Evolutionary conservation across 2,113 vertebrate genomes (phyloP).

Genomic region (Emydocephalus ijimae): DNA sequence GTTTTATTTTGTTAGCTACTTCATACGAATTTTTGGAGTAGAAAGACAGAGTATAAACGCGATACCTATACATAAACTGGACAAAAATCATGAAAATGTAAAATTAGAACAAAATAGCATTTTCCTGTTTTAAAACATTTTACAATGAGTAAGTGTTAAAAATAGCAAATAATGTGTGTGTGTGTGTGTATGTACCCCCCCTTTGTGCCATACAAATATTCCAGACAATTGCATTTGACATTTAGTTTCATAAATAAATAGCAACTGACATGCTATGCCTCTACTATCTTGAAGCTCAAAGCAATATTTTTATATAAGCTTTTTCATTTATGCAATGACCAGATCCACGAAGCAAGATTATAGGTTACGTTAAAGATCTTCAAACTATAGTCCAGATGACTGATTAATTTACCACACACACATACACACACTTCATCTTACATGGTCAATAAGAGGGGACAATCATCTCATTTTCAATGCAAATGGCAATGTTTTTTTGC

Average conservation of each 20-base stretch:
- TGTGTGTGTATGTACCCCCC: not conserved
- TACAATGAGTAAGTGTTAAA: not conserved
- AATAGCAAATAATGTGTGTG: not conserved
- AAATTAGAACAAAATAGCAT: not conserved
- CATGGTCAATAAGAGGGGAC: not conserved
- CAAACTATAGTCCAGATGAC: not conserved
- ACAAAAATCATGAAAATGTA: not conserved
- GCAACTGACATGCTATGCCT: not conserved
- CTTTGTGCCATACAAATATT: not conserved
- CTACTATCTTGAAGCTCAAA: not conserved
- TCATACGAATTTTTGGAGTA: not conserved
- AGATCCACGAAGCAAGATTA: not conserved
- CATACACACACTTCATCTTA: not conserved
- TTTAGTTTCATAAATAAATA: not conserved
- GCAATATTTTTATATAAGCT: not conserved
- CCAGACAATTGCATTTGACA: not conserved
- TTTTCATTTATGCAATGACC: not conserved
- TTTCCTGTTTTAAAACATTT: not conserved
- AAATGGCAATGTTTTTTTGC: not conserved
- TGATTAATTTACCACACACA: not conserved
- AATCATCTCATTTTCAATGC: not conserved
- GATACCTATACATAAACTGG: not conserved
- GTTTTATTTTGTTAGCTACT: not conserved
- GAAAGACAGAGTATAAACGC: not conserved
- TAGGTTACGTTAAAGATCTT: not conserved